phyloP scores from a whole-genome alignment of 2,888 invertebrate genomes.

The Drosophila fungiperda region DNA sequence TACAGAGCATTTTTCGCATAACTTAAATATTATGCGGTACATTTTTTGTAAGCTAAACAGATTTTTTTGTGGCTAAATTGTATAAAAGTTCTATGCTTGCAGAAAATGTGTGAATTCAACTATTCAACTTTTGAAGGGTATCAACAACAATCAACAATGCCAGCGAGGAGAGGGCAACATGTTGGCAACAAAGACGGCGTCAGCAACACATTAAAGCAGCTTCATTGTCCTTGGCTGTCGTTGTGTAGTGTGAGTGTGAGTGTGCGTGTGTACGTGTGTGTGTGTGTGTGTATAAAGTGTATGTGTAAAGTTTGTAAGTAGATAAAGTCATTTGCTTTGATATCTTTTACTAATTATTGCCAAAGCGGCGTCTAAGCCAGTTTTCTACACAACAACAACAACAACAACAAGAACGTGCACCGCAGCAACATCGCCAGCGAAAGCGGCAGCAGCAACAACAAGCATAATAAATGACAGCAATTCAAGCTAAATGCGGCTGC shows the following conservation, averaged over 20 bases:
- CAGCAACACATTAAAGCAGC: constrained; percentile 69
- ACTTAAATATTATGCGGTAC: background rate
- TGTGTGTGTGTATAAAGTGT: constrained; percentile 44
- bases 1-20: background rate
- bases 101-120: background rate
- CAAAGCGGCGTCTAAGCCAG: constrained; percentile 73
- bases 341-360: constrained; percentile 79
- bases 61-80: background rate
- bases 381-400: constrained; percentile 47
- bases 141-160: constrained; percentile 29
- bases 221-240: constrained; percentile 65
- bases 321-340: constrained; percentile 81
- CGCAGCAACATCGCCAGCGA: constrained; percentile 38
- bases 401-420: constrained; percentile 34
- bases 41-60: background rate
- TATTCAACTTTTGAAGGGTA: constrained; percentile 24
- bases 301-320: constrained; percentile 69
- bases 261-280: constrained; percentile 16
- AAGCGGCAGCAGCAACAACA: constrained; percentile 53
- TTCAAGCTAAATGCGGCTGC: constrained; percentile 76
- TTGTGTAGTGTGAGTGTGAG: background rate
- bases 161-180: constrained; percentile 24
- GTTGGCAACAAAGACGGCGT: constrained; percentile 40
- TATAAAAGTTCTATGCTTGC: background rate
- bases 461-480: constrained; percentile 78